Conservation (phyloP, 2,113 vertebrate genomes). For the Chrysochloris asiatica region DNA sequence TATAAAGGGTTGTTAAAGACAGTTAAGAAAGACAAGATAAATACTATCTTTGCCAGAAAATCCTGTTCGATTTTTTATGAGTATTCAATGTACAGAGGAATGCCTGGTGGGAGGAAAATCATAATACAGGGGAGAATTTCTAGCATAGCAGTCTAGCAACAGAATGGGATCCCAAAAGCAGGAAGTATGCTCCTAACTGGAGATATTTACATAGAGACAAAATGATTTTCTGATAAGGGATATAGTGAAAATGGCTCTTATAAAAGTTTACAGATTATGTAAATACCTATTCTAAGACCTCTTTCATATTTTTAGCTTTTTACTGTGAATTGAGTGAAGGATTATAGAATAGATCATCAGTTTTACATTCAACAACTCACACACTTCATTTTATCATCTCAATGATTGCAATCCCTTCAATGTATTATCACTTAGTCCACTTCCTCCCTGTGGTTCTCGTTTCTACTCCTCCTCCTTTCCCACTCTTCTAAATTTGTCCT, state of each 20-base stretch:
- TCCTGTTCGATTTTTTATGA: not conserved
- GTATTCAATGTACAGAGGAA: not conserved
- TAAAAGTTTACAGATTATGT: not conserved
- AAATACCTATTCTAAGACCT: not conserved
- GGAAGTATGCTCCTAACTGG: not conserved
- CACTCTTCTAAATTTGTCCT: too few species aligned
- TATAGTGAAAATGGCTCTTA: not conserved
- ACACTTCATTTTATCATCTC: too few species aligned
- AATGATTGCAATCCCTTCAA: too few species aligned
- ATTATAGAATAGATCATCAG: too few species aligned
- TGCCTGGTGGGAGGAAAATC: not conserved
- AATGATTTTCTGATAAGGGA: not conserved
- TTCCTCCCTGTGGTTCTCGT: too few species aligned
- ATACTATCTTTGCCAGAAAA: constrained; percentile 16
- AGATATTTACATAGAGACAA: not conserved
- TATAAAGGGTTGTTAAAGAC: constrained; percentile 5
- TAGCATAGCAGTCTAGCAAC: not conserved
- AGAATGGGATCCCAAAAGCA: not conserved
- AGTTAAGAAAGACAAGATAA: constrained; percentile 10
- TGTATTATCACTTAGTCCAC: too few species aligned
- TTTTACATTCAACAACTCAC: too few species aligned
- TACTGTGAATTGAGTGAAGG: too few species aligned
- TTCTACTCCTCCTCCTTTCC: too few species aligned
- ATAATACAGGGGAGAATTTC: not conserved
- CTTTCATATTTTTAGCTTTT: too few species aligned